A percentile compares a stretch with the other conserved stretches of the same genome.
phyloP scores from a whole-genome alignment of 2,797 vertebrate species.

The Labroides dimidiatus region DNA sequence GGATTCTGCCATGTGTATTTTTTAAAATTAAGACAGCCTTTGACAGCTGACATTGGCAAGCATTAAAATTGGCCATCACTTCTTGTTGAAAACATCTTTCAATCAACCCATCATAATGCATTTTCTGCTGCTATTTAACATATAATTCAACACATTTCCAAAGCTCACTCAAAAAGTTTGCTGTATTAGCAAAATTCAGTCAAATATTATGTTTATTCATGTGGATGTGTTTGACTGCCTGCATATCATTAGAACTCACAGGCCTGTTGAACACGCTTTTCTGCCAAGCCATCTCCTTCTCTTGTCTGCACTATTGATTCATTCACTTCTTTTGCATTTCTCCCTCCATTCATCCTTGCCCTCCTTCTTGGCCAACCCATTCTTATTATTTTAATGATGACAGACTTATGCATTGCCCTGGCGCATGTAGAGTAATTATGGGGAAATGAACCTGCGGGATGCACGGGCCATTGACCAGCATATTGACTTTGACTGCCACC shows the following conservation, averaged over 20 bases:
- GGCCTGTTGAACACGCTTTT: constrained; percentile 16
- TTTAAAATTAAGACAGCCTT: not conserved
- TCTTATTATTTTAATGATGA: constrained; percentile 84
- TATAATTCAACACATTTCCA: not conserved
- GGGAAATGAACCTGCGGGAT: constrained; percentile 84
- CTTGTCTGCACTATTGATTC: constrained; percentile 61
- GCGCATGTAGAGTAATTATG: constrained; percentile 85
- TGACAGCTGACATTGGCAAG: constrained; percentile 5
- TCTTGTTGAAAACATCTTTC: not conserved
- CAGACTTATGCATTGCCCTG: constrained; percentile 81
- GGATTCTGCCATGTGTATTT: constrained; percentile 1
- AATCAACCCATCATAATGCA: not conserved
- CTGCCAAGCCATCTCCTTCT: constrained; percentile 40
- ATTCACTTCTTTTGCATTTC: constrained; percentile 69
- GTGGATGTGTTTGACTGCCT: constrained; percentile 7
- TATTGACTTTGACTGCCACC: constrained; percentile 87
- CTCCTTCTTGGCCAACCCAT: constrained; percentile 56
- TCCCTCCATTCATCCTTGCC: constrained; percentile 48
- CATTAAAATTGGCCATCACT: not conserved
- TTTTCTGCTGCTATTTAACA: constrained; percentile 2
- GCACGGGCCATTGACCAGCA: constrained; percentile 85
- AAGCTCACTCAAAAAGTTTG: constrained; percentile 13
- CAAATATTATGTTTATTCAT: not conserved
- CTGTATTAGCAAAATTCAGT: not conserved
- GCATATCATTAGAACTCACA: constrained; percentile 1